Percentiles rank a stretch among this genome's conserved stretches.
Conservation (phyloP, 1,140 invertebrate genomes). For the Drosophila truncata region DNA sequence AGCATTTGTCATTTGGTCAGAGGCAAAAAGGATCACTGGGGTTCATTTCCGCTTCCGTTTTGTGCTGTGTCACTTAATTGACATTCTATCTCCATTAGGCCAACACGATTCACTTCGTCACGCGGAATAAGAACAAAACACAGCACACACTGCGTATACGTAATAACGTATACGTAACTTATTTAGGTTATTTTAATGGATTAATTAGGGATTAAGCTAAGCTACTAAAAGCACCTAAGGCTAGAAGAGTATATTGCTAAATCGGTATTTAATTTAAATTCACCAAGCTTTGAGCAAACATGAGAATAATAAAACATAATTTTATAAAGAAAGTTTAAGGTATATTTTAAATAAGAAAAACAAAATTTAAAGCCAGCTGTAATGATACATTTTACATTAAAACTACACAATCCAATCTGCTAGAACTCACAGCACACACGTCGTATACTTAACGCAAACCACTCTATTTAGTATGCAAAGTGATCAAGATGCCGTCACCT, state of each 20-base stretch:
- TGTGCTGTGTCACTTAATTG: constrained; percentile 29
- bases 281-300: background rate
- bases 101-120: constrained; percentile 12
- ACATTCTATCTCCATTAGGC: constrained; percentile 34
- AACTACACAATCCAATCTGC: background rate
- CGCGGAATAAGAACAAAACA: constrained; percentile 10
- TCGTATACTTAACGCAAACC: constrained; percentile 16
- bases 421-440: background rate
- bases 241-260: background rate
- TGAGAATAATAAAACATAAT: background rate
- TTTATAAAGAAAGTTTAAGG: background rate
- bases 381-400: background rate
- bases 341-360: background rate
- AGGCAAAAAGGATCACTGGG: background rate
- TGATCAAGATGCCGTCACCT: constrained; percentile 16
- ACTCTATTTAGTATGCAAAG: constrained; percentile 10
- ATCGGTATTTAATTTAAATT: background rate
- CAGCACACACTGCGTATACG: constrained; percentile 31
- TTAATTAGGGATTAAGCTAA: background rate
- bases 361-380: too few relatives aligned
- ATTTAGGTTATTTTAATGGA: background rate
- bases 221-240: background rate
- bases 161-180: background rate
- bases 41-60: constrained; percentile 35
- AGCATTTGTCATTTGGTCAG: constrained; percentile 33